Evolutionary conservation across 2,797 vertebrate genomes (phyloP).

Genomic region (Arctocebus calabarensis): DNA sequence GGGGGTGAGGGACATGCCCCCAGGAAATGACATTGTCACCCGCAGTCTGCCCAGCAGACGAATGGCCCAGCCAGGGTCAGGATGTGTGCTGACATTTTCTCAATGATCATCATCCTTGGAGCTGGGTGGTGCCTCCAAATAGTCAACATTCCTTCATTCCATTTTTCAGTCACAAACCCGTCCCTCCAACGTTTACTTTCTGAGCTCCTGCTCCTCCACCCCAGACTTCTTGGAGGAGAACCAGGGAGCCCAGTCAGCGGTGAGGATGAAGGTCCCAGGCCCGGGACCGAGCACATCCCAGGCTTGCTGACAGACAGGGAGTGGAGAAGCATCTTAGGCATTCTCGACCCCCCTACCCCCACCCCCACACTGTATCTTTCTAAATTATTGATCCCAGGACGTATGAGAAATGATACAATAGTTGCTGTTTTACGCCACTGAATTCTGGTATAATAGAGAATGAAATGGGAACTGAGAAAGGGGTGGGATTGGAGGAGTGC

Average conservation of each 20-base stretch:
- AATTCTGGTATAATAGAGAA: not conserved
- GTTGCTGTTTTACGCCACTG: no score
- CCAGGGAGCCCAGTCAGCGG: not conserved
- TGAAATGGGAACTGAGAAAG: not conserved
- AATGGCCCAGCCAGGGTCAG: not conserved
- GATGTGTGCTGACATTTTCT: not conserved
- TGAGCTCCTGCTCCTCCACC: no score
- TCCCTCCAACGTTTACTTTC: no score
- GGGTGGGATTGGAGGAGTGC: not conserved
- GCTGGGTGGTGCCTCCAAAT: not conserved
- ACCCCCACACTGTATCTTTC: not conserved
- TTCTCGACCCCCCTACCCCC: not conserved
- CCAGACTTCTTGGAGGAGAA: not conserved
- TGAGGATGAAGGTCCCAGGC: not conserved
- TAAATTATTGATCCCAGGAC: not conserved
- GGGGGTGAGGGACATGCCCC: not conserved
- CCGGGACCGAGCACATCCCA: no score
- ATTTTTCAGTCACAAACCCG: not conserved
- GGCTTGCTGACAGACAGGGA: accelerated
- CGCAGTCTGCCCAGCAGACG: no score
- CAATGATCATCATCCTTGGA: not conserved
- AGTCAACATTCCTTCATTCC: not conserved
- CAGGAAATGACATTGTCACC: not conserved
- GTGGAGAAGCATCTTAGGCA: not conserved
- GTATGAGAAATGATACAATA: not conserved